A percentile compares a stretch with the other conserved stretches of the same genome.
Evolutionary conservation across 2,797 vertebrate species (phyloP).

Genomic region (Tamandua tetradactyla): DNA sequence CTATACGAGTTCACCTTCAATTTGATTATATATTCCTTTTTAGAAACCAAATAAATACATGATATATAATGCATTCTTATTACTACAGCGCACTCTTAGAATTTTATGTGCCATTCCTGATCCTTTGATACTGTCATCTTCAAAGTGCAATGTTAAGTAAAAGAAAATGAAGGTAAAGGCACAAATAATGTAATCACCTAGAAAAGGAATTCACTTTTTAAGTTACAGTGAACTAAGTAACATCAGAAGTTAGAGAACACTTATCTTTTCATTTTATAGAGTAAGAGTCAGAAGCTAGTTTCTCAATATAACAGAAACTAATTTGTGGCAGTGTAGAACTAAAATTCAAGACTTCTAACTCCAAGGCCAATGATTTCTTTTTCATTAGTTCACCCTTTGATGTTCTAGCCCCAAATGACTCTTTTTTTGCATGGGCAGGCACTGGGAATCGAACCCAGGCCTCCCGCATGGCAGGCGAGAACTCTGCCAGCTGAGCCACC

Average conservation of each 20-base stretch:
- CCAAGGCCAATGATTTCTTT: neutral
- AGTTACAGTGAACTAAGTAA: neutral
- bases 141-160: constrained; percentile 25
- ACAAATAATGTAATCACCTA: constrained; percentile 17
- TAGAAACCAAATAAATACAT: neutral
- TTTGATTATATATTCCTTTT: neutral
- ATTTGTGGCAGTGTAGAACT: neutral
- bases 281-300: neutral
- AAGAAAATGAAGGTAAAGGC: constrained; percentile 39
- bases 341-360: neutral
- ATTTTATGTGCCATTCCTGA: neutral
- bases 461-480: too few relatives aligned
- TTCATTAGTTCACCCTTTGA: neutral
- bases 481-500: too few relatives aligned
- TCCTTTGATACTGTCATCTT: neutral
- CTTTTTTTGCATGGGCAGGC: too few relatives aligned
- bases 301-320: neutral
- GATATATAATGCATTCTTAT: neutral
- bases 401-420: neutral
- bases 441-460: too few relatives aligned
- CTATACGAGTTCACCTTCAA: neutral
- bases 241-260: neutral
- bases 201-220: neutral
- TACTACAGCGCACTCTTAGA: neutral
- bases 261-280: constrained; percentile 12